Conservation (phyloP, 2,797 vertebrate species). For the Okamejei kenojei region DNA sequence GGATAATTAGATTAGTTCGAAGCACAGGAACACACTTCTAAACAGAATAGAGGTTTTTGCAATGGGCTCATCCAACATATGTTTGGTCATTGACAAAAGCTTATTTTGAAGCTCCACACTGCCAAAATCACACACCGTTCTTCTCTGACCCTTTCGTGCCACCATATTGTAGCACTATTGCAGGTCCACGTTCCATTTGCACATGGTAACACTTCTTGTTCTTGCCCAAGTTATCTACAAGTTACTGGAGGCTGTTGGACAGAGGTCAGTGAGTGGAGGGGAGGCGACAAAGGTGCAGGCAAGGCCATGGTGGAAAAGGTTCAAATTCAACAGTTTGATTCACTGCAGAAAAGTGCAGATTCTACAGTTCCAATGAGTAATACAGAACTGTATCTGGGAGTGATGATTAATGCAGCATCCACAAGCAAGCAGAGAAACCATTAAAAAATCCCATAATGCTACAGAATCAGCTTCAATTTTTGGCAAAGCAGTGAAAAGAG, state of each 20-base stretch:
- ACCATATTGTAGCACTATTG: background rate
- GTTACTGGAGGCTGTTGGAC: background rate
- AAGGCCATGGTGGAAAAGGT: background rate
- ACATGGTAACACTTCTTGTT: background rate
- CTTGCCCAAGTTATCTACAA: background rate
- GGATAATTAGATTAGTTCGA: too few species aligned
- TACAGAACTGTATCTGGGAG: background rate
- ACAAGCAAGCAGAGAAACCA: background rate
- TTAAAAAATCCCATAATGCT: background rate
- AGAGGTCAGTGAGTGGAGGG: background rate
- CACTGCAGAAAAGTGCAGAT: background rate
- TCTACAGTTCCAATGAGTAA: background rate
- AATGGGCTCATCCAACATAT: too few species aligned
- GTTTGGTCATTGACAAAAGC: too few species aligned
- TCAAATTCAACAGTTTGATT: background rate
- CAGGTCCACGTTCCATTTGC: background rate
- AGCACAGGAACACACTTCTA: too few species aligned
- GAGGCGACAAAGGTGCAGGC: background rate
- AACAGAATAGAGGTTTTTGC: too few species aligned
- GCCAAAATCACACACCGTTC: too few species aligned
- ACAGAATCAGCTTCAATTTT: background rate
- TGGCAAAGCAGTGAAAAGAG: background rate
- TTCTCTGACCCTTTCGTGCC: too few species aligned
- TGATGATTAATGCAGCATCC: background rate
- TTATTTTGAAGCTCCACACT: too few species aligned